Conservation (phyloP, 2,113 vertebrate genomes). For the Hyperopisus bebe region DNA sequence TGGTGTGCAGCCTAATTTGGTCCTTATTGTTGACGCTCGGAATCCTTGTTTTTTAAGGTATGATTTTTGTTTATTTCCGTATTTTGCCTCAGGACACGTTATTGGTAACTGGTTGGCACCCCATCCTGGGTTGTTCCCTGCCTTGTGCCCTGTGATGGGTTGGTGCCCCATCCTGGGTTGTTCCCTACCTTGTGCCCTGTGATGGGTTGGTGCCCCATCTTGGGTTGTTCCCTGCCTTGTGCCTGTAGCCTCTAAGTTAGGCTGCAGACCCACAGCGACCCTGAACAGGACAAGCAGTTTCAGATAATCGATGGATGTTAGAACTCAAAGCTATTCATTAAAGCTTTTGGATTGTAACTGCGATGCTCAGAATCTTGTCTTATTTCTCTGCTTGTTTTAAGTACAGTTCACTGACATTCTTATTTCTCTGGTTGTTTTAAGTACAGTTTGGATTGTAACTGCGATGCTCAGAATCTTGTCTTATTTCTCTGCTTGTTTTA, state of each 20-base stretch:
- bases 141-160: too few relatives aligned
- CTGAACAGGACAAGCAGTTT: neutral
- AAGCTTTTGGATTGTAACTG: neutral
- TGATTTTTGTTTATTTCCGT: neutral
- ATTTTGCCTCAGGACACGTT: neutral
- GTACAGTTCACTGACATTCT: too few relatives aligned
- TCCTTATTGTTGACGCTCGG: neutral
- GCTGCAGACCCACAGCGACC: neutral
- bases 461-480: neutral
- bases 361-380: neutral
- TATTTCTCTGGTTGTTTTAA: neutral
- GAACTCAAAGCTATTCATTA: neutral
- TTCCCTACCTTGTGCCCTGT: too few relatives aligned
- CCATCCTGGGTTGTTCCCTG: too few relatives aligned
- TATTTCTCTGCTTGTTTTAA: too few relatives aligned
- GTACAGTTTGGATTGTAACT: neutral
- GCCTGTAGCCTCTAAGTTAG: neutral
- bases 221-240: neutral
- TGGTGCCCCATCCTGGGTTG: too few relatives aligned
- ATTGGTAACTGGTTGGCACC: neutral
- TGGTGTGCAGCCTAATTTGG: neutral
- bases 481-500: too few relatives aligned
- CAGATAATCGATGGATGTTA: neutral
- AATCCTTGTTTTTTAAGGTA: neutral
- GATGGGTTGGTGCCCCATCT: neutral